These are phyloP conservation scores for Pithys albifrons DNA, from an alignment of 2,113 vertebrate genomes.

Conservation along the genomic window DNA sequence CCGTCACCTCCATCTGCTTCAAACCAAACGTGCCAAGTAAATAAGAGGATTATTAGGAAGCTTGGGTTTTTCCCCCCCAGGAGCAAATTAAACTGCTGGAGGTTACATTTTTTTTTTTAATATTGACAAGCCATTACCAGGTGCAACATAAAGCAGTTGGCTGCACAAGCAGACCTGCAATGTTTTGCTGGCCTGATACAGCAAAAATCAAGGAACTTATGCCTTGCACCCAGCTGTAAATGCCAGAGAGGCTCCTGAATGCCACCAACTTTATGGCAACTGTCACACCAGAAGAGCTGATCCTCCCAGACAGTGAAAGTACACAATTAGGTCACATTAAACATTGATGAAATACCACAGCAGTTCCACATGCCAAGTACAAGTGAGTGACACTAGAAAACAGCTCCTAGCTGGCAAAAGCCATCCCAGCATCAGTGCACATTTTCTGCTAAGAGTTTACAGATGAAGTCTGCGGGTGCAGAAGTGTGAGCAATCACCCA, in stretches of 20 bases:
- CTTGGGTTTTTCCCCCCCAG: too few species aligned
- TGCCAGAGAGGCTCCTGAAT: neutral
- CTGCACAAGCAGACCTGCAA: neutral
- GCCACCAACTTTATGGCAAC: neutral
- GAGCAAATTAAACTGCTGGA: neutral
- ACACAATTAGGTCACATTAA: slow-evolving; percentile 46
- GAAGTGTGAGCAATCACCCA: neutral
- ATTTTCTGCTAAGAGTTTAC: neutral
- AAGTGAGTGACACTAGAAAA: neutral
- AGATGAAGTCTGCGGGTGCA: fast-evolving
- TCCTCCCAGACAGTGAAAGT: slow-evolving; percentile 10
- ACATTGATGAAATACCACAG: neutral
- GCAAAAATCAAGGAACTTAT: neutral
- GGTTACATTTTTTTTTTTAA: neutral
- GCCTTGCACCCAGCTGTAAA: slow-evolving; percentile 1
- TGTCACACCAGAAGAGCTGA: slow-evolving; percentile 3
- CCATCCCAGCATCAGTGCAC: fast-evolving
- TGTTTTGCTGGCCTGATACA: neutral
- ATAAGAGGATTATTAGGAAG: neutral
- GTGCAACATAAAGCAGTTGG: neutral
- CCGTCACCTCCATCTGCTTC: neutral
- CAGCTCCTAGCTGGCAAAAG: neutral
- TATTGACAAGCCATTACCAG: neutral
- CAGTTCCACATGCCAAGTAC: neutral
- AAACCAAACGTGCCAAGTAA: neutral